phyloP scores from a whole-genome alignment of 92 coral and sea anemone genomes.

The Epizoanthus rinbou region DNA sequence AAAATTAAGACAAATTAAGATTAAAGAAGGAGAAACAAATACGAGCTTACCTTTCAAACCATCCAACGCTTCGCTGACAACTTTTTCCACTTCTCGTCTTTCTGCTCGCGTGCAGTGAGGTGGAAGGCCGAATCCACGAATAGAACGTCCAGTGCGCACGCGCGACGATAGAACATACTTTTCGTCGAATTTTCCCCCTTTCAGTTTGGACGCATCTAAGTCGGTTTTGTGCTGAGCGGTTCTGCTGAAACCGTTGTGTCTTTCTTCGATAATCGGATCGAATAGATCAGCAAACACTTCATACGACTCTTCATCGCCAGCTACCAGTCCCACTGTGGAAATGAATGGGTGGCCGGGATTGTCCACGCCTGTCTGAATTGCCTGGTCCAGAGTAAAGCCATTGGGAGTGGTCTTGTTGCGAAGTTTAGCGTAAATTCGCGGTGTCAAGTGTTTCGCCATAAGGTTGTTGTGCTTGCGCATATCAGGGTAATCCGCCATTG shows the following conservation, averaged over 20 bases:
- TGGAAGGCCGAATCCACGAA: slow-evolving; percentile 78
- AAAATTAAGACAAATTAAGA: background rate
- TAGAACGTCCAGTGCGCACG: slow-evolving; percentile 90
- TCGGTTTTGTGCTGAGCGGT: slow-evolving; percentile 68
- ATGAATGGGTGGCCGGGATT: slow-evolving; percentile 85
- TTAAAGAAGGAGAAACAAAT: background rate
- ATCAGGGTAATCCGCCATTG: slow-evolving; percentile 91
- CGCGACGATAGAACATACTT: slow-evolving; percentile 81
- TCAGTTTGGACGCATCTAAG: slow-evolving; percentile 67
- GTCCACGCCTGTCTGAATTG: slow-evolving; percentile 85
- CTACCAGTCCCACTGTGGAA: slow-evolving; percentile 73
- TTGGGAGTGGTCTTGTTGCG: slow-evolving; percentile 73
- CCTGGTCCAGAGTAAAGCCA: slow-evolving; percentile 88
- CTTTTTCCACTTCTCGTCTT: slow-evolving; percentile 73
- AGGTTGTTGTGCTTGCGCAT: slow-evolving; percentile 89
- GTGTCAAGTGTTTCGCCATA: slow-evolving; percentile 94
- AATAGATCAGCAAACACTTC: slow-evolving; percentile 72
- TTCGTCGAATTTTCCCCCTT: slow-evolving; percentile 76
- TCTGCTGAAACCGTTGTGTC: slow-evolving; percentile 80
- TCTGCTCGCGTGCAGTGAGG: slow-evolving; percentile 85
- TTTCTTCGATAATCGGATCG: slow-evolving; percentile 79
- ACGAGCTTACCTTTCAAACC: slow-evolving; percentile 64
- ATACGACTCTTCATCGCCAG: slow-evolving; percentile 83
- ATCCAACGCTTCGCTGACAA: slow-evolving; percentile 73
- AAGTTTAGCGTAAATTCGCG: slow-evolving; percentile 83